Evolutionary conservation across 2,888 invertebrate species (phyloP).

Genomic region (Pachycephus smyrnensis): DNA sequence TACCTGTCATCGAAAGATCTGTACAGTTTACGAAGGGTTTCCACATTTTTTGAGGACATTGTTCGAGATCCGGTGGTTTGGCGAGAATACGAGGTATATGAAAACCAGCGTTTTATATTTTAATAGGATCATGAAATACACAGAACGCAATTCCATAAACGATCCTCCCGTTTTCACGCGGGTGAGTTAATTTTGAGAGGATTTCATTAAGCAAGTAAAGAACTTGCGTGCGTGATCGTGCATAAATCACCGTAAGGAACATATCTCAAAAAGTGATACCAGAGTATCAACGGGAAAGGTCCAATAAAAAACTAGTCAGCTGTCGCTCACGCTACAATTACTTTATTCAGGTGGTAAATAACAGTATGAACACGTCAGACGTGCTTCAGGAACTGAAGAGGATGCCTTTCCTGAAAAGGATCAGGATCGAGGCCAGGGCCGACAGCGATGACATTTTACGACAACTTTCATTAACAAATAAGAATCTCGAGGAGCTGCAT

Average conservation of each 20-base stretch:
- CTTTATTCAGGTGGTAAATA: conserved; percentile 37
- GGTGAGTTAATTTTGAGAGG: background rate
- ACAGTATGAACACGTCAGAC: conserved; percentile 33
- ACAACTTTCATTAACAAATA: conserved; percentile 53
- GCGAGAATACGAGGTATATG: conserved; percentile 50
- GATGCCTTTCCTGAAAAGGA: conserved; percentile 47
- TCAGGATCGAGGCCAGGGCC: conserved; percentile 39
- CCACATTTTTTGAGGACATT: conserved; percentile 41
- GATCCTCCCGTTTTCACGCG: background rate
- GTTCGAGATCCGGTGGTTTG: conserved; percentile 44
- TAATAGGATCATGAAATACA: background rate
- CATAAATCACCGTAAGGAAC: background rate
- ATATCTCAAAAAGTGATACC: background rate
- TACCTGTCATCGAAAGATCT: conserved; percentile 46
- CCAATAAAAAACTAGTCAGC: background rate
- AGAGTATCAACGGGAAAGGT: background rate
- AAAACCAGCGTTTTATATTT: background rate
- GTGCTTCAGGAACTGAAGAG: conserved; percentile 50
- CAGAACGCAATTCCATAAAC: background rate
- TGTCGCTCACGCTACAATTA: background rate
- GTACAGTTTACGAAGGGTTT: conserved; percentile 40
- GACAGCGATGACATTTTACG: conserved; percentile 52
- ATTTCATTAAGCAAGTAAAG: background rate
- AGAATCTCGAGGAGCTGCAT: conserved; percentile 44
- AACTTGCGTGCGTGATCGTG: background rate